Conservation (phyloP, 1,140 invertebrate species). For the Riptortus pedestris region DNA sequence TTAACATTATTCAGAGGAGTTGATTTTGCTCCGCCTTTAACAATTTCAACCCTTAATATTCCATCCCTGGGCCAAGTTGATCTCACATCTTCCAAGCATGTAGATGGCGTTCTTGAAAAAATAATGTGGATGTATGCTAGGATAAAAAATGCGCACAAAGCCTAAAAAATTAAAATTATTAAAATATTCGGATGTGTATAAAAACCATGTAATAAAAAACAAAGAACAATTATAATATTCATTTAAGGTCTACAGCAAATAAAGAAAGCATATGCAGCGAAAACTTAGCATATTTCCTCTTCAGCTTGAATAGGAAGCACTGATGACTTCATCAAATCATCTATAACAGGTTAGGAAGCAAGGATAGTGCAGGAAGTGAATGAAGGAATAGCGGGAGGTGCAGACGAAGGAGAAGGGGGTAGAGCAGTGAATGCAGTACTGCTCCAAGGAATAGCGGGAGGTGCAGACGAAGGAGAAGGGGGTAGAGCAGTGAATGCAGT, state of each 20-base stretch:
- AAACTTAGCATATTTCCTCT: too few species aligned
- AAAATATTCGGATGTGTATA: slow-evolving; percentile 13
- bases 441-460: too few species aligned
- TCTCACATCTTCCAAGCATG: slow-evolving; percentile 82
- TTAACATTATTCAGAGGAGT: slow-evolving; percentile 69
- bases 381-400: too few species aligned
- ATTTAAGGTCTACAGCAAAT: background rate
- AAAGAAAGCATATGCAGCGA: too few species aligned
- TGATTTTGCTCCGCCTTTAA: slow-evolving; percentile 52
- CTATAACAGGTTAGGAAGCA: too few species aligned
- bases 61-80: slow-evolving; percentile 90
- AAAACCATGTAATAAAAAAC: background rate
- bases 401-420: too few species aligned
- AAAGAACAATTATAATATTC: background rate
- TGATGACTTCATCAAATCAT: too few species aligned
- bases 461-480: too few species aligned
- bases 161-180: slow-evolving; percentile 44
- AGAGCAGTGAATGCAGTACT: too few species aligned
- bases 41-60: slow-evolving; percentile 87
- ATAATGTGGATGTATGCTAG: slow-evolving; percentile 90
- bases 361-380: too few species aligned
- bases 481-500: too few species aligned
- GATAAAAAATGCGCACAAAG: slow-evolving; percentile 77
- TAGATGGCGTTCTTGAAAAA: slow-evolving; percentile 84
- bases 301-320: too few species aligned